Conservation (phyloP, 2,797 vertebrate species). For the Falco concolor region DNA sequence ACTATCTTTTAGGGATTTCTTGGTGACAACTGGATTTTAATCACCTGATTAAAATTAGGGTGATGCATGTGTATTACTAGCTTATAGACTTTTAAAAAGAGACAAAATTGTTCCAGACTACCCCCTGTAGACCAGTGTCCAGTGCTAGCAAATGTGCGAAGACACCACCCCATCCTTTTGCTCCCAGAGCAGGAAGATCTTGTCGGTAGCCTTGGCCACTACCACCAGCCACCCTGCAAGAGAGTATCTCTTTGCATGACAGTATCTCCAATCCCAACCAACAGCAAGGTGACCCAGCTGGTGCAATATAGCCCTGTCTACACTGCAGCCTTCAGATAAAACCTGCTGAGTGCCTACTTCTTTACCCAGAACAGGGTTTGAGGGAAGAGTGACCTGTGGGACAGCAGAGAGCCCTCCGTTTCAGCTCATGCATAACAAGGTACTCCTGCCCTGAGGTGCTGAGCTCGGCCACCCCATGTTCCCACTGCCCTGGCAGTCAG, state of each 20-base stretch:
- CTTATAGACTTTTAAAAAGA: not conserved
- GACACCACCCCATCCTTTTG: not conserved
- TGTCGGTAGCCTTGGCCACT: not conserved
- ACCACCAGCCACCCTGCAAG: not conserved
- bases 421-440: not conserved
- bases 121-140: too few species aligned
- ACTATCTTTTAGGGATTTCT: not conserved
- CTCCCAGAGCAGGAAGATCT: not conserved
- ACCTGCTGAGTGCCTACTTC: fast-evolving
- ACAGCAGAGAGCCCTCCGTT: not conserved
- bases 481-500: too few species aligned
- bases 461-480: not conserved
- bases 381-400: not conserved
- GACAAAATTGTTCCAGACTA: not conserved
- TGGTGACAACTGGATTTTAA: not conserved
- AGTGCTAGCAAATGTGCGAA: not conserved
- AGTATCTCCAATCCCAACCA: not conserved
- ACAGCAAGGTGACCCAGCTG: not conserved
- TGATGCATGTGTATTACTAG: not conserved
- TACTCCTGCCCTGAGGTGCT: not conserved
- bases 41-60: not conserved
- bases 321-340: not conserved
- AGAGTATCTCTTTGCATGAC: not conserved
- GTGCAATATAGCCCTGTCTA: not conserved
- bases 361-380: not conserved